These are phyloP conservation scores for Athripsodes cinereus DNA, from an alignment of 2,888 invertebrate species.

Conservation along the genomic window DNA sequence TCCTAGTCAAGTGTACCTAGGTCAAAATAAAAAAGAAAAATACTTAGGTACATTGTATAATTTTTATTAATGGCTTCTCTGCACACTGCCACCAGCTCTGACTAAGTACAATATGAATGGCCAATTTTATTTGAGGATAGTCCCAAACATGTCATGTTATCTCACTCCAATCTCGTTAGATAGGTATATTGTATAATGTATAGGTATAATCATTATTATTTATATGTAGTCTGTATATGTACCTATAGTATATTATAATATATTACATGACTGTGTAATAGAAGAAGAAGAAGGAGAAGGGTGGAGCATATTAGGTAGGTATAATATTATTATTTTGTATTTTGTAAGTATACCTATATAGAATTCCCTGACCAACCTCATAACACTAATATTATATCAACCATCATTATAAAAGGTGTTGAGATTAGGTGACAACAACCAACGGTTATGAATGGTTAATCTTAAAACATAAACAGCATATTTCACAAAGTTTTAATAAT, in stretches of 20 bases:
- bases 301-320: too few relatives aligned
- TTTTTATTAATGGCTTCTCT: too few relatives aligned
- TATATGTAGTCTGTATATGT: background rate
- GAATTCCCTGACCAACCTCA: background rate
- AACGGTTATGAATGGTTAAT: background rate
- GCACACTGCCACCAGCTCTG: background rate
- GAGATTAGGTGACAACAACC: background rate
- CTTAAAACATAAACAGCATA: too few relatives aligned
- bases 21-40: too few relatives aligned
- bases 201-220: background rate
- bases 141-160: constrained; percentile 22
- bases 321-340: too few relatives aligned
- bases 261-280: too few relatives aligned
- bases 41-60: too few relatives aligned
- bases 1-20: too few relatives aligned
- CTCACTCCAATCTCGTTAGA: constrained; percentile 20
- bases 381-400: background rate
- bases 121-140: constrained; percentile 23
- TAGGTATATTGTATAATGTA: constrained; percentile 1
- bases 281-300: too few relatives aligned
- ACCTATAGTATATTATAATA: too few relatives aligned
- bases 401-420: background rate
- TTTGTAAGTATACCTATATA: background rate
- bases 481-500: too few relatives aligned
- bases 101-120: constrained; percentile 15